phyloP scores from a whole-genome alignment of 2,888 invertebrate genomes.

The Pecten maximus region DNA sequence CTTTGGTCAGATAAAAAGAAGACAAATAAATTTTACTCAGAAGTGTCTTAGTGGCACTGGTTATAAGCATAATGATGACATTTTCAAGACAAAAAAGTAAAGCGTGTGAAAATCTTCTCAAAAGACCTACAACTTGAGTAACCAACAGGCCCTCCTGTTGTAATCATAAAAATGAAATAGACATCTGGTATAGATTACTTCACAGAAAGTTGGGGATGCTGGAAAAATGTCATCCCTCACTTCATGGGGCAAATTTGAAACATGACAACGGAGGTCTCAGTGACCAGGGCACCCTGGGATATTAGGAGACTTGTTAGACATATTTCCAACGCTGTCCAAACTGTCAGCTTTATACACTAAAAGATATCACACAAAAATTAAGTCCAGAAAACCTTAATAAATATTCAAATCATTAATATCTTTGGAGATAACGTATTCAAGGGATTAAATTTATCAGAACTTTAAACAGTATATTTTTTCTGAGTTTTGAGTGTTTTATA shows the following conservation, averaged over 20 bases:
- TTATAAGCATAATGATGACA: not conserved
- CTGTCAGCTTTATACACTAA: not conserved
- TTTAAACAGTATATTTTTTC: not conserved
- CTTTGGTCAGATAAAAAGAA: not conserved
- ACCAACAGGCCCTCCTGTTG: not conserved
- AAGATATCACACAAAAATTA: not conserved
- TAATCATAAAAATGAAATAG: not conserved
- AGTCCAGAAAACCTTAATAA: not conserved
- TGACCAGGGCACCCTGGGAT: not conserved
- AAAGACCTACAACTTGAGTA: not conserved
- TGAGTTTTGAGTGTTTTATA: not conserved
- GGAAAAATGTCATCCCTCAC: slow-evolving; percentile 22
- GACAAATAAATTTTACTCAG: not conserved
- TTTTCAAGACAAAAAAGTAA: slow-evolving; percentile 20
- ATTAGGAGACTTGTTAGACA: not conserved
- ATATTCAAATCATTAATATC: not conserved
- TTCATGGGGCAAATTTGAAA: slow-evolving; percentile 28
- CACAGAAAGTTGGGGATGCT: slow-evolving; percentile 21
- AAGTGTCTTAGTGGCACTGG: not conserved
- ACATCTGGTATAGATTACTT: not conserved
- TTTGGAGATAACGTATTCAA: no score
- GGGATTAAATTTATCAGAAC: not conserved
- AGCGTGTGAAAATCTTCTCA: slow-evolving; percentile 33
- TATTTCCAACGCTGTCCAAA: not conserved
- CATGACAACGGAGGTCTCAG: slow-evolving; percentile 5